Conservation (phyloP, 2,888 invertebrate species). For the Nomada lathburiana region DNA sequence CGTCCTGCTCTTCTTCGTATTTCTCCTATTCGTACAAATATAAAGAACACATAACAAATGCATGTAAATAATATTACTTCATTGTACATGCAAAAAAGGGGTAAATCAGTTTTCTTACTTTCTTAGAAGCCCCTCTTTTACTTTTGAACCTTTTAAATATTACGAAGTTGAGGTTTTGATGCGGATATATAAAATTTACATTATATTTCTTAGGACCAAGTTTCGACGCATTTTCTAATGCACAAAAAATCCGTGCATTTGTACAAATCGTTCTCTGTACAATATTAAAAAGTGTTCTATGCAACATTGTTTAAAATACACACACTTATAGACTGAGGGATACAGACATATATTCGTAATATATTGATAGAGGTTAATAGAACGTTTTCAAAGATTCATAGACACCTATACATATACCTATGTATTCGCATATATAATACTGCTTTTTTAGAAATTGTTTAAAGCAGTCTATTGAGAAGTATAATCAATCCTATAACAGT, state of each 20-base stretch:
- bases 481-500: no score
- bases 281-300: constrained; percentile 23
- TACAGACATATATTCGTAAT: background rate
- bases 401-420: background rate
- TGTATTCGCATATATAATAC: background rate
- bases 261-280: constrained; percentile 21
- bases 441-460: background rate
- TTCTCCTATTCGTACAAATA: background rate
- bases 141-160: constrained; percentile 48
- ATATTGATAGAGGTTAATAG: background rate
- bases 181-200: background rate
- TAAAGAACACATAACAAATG: background rate
- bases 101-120: constrained; percentile 38
- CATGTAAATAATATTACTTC: background rate
- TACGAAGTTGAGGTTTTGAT: constrained; percentile 6
- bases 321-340: background rate
- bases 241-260: constrained; percentile 28
- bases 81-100: no score
- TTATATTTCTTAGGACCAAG: background rate
- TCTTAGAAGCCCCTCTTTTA: background rate
- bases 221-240: background rate
- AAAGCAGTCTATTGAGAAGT: background rate
- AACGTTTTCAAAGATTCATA: background rate
- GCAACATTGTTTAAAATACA: constrained; percentile 39
- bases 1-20: background rate